Conservation (phyloP, 2,888 invertebrate species). For the Diloba caeruleocephala region DNA sequence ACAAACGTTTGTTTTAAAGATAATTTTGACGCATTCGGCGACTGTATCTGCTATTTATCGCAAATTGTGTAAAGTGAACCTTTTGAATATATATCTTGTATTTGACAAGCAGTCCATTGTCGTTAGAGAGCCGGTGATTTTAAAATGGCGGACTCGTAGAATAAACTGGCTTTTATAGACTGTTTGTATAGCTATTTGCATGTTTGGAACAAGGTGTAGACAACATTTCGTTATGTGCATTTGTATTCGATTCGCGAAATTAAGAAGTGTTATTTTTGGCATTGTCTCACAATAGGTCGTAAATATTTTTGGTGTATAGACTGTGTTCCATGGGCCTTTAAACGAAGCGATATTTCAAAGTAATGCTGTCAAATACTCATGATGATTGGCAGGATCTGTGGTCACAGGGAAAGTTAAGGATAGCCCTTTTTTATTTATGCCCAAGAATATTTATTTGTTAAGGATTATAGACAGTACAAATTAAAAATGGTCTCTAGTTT, state of each 20-base stretch:
- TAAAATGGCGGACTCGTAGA: conserved; percentile 46
- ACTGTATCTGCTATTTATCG: neutral
- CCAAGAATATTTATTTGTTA: too few species aligned
- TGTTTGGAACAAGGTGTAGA: conserved; percentile 22
- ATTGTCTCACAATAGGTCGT: conserved; percentile 11
- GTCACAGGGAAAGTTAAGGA: too few species aligned
- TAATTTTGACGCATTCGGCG: too few species aligned
- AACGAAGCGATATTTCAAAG: too few species aligned
- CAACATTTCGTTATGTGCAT: conserved; percentile 34
- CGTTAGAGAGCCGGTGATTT: conserved; percentile 37
- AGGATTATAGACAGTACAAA: too few species aligned
- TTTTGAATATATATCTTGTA: conserved; percentile 3
- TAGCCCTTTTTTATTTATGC: too few species aligned
- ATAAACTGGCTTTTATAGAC: conserved; percentile 39
- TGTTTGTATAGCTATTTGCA: conserved; percentile 35
- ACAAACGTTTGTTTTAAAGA: too few species aligned
- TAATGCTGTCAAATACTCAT: too few species aligned
- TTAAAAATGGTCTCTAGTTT: too few species aligned
- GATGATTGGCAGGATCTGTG: too few species aligned
- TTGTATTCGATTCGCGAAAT: conserved; percentile 14
- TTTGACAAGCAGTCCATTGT: conserved; percentile 4
- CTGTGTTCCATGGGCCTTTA: too few species aligned
- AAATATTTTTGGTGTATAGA: conserved; percentile 2
- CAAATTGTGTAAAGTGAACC: neutral
- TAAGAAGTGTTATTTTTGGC: conserved; percentile 17